Conservation (phyloP, 2,113 vertebrate species). For the Sphaerodactylus townsendi region DNA sequence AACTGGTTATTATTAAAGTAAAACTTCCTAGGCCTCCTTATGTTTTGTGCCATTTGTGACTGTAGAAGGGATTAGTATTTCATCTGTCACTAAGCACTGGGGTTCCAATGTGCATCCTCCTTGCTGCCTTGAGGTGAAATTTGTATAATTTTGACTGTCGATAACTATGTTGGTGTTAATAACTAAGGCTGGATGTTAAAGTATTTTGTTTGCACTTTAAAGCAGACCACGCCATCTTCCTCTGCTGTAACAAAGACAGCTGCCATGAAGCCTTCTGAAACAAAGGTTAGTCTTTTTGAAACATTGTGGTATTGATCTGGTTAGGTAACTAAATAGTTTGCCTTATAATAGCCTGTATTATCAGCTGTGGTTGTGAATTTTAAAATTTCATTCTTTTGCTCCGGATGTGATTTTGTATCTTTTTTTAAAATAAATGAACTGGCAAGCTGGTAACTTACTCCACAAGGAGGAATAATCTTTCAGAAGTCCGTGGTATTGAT, state of each 20-base stretch:
- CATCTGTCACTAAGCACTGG: not conserved
- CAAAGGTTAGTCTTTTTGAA: constrained; percentile 63
- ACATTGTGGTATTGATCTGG: not conserved
- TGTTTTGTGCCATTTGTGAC: not conserved
- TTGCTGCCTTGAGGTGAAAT: not conserved
- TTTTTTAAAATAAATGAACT: not conserved
- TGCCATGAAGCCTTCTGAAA: constrained; percentile 67
- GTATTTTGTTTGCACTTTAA: not conserved
- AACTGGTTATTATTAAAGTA: not conserved
- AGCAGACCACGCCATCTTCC: constrained; percentile 45
- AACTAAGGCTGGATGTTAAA: not conserved
- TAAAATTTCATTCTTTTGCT: not conserved
- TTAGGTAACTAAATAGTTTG: not conserved
- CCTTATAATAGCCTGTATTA: not conserved
- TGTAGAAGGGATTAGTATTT: not conserved
- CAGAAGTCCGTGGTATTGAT: not conserved
- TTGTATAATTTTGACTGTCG: not conserved
- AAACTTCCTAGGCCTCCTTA: not conserved
- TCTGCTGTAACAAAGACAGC: constrained; percentile 21
- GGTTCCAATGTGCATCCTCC: not conserved
- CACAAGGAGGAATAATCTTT: not conserved
- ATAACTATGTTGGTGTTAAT: too few species aligned
- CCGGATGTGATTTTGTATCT: not conserved
- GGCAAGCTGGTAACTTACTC: not conserved
- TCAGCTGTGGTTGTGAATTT: not conserved